phyloP scores from a whole-genome alignment of 2,888 invertebrate species.

The Tanypteryx hageni region DNA sequence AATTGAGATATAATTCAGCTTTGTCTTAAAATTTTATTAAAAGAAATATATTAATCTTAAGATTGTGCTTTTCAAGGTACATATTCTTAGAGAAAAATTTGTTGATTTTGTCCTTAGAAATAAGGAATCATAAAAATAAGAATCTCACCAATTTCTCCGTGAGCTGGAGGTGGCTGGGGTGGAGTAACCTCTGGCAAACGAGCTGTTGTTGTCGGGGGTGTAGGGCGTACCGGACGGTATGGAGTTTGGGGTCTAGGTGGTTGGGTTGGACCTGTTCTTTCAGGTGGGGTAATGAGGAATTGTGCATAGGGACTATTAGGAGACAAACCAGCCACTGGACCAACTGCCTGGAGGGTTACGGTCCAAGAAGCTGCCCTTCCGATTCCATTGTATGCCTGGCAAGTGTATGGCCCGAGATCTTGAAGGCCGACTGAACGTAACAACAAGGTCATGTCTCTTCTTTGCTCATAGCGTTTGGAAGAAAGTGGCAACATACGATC shows the following conservation, averaged over 20 bases:
- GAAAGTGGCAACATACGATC: conserved; percentile 85
- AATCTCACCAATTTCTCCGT: conserved; percentile 67
- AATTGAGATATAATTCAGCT: no score
- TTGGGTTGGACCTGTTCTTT: conserved; percentile 71
- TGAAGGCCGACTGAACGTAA: conserved; percentile 84
- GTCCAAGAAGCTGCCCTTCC: conserved; percentile 87
- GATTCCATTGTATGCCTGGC: conserved; percentile 91
- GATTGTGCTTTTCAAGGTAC: no score
- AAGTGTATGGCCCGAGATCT: conserved; percentile 91
- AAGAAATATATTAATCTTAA: no score
- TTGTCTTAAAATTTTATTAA: no score
- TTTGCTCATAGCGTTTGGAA: conserved; percentile 83
- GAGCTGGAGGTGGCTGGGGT: conserved; percentile 71
- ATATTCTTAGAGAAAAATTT: background rate
- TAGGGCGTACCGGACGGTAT: conserved; percentile 40
- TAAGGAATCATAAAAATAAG: background rate
- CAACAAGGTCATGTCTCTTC: conserved; percentile 84
- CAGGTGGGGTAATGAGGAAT: conserved; percentile 80
- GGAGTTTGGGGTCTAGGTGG: conserved; percentile 68
- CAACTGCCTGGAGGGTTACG: conserved; percentile 84
- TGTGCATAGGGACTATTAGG: conserved; percentile 77
- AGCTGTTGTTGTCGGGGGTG: conserved; percentile 30
- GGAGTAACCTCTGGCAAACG: conserved; percentile 45
- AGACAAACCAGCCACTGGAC: conserved; percentile 80
- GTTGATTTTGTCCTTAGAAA: background rate